phyloP scores from a whole-genome alignment of 2,113 vertebrate species.

The Antigone vipio region DNA sequence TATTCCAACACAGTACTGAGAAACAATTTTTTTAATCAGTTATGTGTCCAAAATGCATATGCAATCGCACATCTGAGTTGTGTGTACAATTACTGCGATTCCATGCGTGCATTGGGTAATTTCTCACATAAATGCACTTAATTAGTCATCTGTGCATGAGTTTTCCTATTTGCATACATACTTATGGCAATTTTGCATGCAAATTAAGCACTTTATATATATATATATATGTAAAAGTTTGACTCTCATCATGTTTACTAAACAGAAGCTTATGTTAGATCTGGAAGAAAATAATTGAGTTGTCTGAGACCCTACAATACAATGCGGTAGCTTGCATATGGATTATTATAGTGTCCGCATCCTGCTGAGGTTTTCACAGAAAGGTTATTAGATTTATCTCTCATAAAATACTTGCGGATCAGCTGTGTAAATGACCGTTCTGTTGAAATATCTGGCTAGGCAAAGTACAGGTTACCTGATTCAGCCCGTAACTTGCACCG shows the following conservation, averaged over 20 bases:
- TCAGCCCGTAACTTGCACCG: background rate
- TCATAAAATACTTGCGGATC: slow-evolving; percentile 22
- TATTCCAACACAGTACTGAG: background rate
- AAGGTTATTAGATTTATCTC: slow-evolving; percentile 37
- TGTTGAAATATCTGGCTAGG: background rate
- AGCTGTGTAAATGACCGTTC: background rate
- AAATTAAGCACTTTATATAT: slow-evolving; percentile 61
- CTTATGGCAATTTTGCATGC: slow-evolving; percentile 60
- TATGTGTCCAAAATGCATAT: slow-evolving; percentile 52
- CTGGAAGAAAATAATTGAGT: background rate
- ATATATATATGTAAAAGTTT: slow-evolving; percentile 59
- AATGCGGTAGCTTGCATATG: background rate
- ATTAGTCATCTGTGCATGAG: slow-evolving; percentile 66
- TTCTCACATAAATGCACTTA: slow-evolving; percentile 69
- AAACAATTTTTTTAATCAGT: slow-evolving; percentile 45
- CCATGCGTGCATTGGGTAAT: slow-evolving; percentile 52
- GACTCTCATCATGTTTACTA: slow-evolving; percentile 17
- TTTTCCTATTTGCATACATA: slow-evolving; percentile 64
- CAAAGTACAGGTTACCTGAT: background rate
- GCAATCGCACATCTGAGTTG: slow-evolving; percentile 8
- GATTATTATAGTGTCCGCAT: background rate
- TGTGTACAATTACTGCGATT: slow-evolving; percentile 61
- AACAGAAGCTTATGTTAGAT: slow-evolving; percentile 38
- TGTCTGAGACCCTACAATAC: slow-evolving; percentile 10
- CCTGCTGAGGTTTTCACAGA: slow-evolving; percentile 3